These are phyloP conservation scores for Brenthis hecate DNA, from an alignment of 2,888 invertebrate species.

Conservation along the genomic window DNA sequence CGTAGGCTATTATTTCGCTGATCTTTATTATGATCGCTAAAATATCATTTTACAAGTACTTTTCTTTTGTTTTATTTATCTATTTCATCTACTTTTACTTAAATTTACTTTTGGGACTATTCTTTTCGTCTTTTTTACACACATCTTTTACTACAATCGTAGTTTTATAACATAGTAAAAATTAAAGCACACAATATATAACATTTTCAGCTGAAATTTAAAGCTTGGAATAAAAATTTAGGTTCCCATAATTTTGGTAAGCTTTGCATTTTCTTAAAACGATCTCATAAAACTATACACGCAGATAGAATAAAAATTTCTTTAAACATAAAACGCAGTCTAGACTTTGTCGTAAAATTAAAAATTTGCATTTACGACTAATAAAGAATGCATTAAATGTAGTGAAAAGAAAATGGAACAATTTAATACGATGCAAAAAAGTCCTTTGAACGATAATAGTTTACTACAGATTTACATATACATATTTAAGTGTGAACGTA, in stretches of 20 bases:
- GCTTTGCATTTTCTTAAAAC: not conserved
- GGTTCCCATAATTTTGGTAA: not conserved
- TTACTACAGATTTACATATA: not conserved
- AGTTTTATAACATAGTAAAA: too few relatives aligned
- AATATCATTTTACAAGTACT: too few relatives aligned
- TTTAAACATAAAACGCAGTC: conserved; percentile 24
- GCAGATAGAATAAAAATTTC: conserved; percentile 20
- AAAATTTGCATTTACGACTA: conserved; percentile 30
- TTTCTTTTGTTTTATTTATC: too few relatives aligned
- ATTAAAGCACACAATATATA: too few relatives aligned
- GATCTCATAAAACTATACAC: not conserved
- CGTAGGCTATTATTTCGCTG: too few relatives aligned
- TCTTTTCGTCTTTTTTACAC: too few relatives aligned
- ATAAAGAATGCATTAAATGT: conserved; percentile 31
- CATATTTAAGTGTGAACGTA: too few relatives aligned
- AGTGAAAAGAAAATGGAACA: conserved; percentile 15
- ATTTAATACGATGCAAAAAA: not conserved
- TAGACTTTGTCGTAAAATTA: conserved; percentile 34
- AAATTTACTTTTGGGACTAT: too few relatives aligned
- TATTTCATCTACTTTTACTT: too few relatives aligned
- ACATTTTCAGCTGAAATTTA: too few relatives aligned
- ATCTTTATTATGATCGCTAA: too few relatives aligned
- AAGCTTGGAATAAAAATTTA: not conserved
- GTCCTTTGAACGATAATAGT: conserved; percentile 7
- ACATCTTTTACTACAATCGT: too few relatives aligned